Evolutionary conservation across 2,113 vertebrate genomes (phyloP).

Genomic region (Nansenia antarctica): DNA sequence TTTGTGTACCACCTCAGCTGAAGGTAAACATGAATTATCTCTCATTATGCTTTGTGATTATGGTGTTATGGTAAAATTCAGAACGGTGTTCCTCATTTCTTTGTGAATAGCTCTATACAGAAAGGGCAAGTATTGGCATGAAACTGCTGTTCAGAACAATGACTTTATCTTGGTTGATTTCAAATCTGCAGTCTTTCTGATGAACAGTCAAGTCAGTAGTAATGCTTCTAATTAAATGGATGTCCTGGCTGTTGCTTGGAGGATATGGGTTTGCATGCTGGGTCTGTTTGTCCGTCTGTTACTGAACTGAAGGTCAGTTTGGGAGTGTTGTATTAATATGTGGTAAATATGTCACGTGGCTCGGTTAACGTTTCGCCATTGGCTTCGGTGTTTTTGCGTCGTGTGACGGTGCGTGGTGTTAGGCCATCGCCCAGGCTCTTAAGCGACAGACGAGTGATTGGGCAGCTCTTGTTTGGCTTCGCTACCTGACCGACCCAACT

Average conservation of each 20-base stretch:
- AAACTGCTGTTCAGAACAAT: constrained; percentile 7
- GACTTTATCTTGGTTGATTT: not conserved
- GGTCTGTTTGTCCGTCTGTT: constrained; percentile 46
- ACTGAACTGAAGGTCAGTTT: constrained; percentile 61
- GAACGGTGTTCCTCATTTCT: not conserved
- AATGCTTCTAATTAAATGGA: constrained; percentile 42
- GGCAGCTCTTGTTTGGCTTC: constrained; percentile 55
- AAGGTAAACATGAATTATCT: constrained; percentile 57
- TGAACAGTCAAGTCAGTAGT: constrained; percentile 34
- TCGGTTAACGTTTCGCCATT: constrained; percentile 68
- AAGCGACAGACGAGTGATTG: constrained; percentile 52
- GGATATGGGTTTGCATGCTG: constrained; percentile 31
- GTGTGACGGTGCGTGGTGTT: constrained; percentile 58
- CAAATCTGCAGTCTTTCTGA: not conserved
- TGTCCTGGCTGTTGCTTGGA: constrained; percentile 47
- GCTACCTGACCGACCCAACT: constrained; percentile 47
- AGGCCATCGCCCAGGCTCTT: constrained; percentile 72
- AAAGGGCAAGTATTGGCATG: constrained; percentile 2
- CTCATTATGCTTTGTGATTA: constrained; percentile 22
- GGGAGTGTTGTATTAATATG: constrained; percentile 67
- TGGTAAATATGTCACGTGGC: constrained; percentile 62
- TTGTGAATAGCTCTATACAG: not conserved
- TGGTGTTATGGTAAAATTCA: constrained; percentile 16
- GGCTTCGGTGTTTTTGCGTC: constrained; percentile 64
- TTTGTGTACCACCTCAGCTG: constrained; percentile 66